Percentiles rank a stretch among this genome's conserved stretches.
phyloP scores from a whole-genome alignment of 2,888 invertebrate genomes.

The Dryobota labecula region DNA sequence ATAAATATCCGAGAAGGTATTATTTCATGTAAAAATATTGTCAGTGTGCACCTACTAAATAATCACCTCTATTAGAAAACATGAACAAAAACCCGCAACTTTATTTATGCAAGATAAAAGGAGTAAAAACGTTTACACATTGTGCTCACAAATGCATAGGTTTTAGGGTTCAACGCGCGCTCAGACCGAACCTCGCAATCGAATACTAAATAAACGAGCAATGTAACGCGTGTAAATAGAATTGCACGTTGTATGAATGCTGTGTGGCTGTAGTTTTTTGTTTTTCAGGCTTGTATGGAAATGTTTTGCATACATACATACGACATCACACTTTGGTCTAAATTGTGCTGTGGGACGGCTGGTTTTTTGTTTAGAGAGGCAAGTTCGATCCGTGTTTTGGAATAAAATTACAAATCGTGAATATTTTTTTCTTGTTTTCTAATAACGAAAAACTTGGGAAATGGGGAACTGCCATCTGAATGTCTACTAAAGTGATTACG shows the following conservation, averaged over 20 bases:
- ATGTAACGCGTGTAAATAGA: slow-evolving; percentile 54
- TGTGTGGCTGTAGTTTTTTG: slow-evolving; percentile 30
- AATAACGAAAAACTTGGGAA: neutral
- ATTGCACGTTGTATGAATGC: slow-evolving; percentile 56
- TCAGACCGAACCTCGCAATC: slow-evolving; percentile 46
- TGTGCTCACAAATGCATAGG: slow-evolving; percentile 67
- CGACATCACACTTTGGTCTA: slow-evolving; percentile 47
- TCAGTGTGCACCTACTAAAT: slow-evolving; percentile 26
- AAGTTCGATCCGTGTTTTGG: neutral
- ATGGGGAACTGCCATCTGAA: too few species aligned
- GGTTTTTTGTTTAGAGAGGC: slow-evolving; percentile 27
- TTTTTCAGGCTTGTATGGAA: slow-evolving; percentile 44
- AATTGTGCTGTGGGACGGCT: slow-evolving; percentile 19
- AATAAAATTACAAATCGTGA: slow-evolving; percentile 2
- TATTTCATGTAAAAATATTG: slow-evolving; percentile 40
- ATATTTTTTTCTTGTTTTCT: neutral
- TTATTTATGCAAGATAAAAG: slow-evolving; percentile 63
- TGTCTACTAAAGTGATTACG: neutral
- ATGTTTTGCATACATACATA: slow-evolving; percentile 49
- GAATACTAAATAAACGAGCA: slow-evolving; percentile 60
- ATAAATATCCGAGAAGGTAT: slow-evolving; percentile 16
- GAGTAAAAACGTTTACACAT: slow-evolving; percentile 60
- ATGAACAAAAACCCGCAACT: slow-evolving; percentile 49
- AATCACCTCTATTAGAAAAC: slow-evolving; percentile 56
- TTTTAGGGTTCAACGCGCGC: slow-evolving; percentile 61